A percentile compares a stretch with the other conserved stretches of the same genome.
These are phyloP conservation scores for Oegoconia quadripuncta DNA, from an alignment of 2,888 invertebrate genomes.

Conservation along the genomic window DNA sequence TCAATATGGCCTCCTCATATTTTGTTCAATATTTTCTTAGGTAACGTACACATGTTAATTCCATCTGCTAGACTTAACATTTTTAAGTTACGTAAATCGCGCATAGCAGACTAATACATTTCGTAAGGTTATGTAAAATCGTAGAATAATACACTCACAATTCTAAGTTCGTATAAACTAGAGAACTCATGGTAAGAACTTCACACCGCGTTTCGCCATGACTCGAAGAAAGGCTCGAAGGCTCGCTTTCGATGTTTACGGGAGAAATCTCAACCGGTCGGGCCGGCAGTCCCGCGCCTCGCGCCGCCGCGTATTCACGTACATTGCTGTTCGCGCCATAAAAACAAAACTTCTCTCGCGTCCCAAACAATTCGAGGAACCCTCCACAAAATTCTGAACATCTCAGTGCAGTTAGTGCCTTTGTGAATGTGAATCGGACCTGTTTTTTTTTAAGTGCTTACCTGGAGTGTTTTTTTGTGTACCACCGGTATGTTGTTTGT, in stretches of 20 bases:
- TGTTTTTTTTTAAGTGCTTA: conserved; percentile 46
- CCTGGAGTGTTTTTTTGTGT: conserved; percentile 54
- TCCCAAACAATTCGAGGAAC: conserved; percentile 16
- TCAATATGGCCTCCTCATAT: too few species aligned
- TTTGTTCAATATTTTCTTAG: too few species aligned
- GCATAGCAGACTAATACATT: too few species aligned
- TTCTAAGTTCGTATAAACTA: too few species aligned
- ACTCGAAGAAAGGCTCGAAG: conserved; percentile 67
- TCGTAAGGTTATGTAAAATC: too few species aligned
- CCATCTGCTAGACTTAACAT: too few species aligned
- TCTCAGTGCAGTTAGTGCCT: neutral
- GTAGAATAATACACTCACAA: too few species aligned
- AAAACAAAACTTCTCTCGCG: conserved; percentile 22
- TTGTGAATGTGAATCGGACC: conserved; percentile 13
- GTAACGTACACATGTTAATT: too few species aligned
- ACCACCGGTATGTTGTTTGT: conserved; percentile 55
- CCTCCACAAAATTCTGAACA: conserved; percentile 4
- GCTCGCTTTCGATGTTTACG: conserved; percentile 76
- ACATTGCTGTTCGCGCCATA: conserved; percentile 14
- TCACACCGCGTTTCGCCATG: conserved; percentile 56
- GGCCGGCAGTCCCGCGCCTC: conserved; percentile 29
- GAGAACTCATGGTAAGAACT: conserved; percentile 41
- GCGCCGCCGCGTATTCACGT: conserved; percentile 39
- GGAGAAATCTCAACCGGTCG: conserved; percentile 75
- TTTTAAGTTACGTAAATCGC: too few species aligned